Evolutionary conservation across 2,113 vertebrate genomes (phyloP), one percentile per base, ranked within the genome.

Genomic region (Sebastes fasciatus): DNA sequence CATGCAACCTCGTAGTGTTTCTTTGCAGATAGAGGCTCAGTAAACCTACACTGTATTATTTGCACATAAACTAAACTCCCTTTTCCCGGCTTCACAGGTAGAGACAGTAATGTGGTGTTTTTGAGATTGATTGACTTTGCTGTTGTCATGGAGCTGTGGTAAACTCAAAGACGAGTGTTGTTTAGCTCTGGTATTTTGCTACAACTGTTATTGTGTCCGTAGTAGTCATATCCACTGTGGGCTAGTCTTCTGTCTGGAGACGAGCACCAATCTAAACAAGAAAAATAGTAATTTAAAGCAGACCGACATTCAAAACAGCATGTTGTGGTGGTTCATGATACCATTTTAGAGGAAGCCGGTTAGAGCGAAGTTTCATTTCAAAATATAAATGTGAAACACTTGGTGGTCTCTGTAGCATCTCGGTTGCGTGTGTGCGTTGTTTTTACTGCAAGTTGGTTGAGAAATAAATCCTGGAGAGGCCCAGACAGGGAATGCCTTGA

Each of bases 201-300:
- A 13, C 64, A 66, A 14, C 51, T 67, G 17, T 74, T 74, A 26
- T 62, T 62, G 17, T 65, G 26, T 77, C 60, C 19, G 1, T 23
- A 55, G 16, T 67, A 66, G 6, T 85, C 45, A 17, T 62, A 51
- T 81, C 62, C 69, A 19, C 73, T 54, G 78, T 77, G 60, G 48
- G 12, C 11, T 71, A 43, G 34, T 34, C 55, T 61, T n/a, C 54
- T 72, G 58, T 69, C n/a, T 12, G 23, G 58, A 61, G 45, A 71
- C 26, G 13, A 74, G 62, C 52, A 46, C 11, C 45, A 48, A 21
- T 0, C 14, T 7, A 16, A 83, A 52, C 64, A 74, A 64, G 74
- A 80, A 79, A 34, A 73, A 80, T 58, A n/a, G 26, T 62, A 2
- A 74, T 82, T 82, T 54, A 58, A 68, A 79, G 79, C 57, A 70